Base-by-base conservation (phyloP, 2,113 vertebrate genomes). In the Spermophilus dauricus region DNA sequence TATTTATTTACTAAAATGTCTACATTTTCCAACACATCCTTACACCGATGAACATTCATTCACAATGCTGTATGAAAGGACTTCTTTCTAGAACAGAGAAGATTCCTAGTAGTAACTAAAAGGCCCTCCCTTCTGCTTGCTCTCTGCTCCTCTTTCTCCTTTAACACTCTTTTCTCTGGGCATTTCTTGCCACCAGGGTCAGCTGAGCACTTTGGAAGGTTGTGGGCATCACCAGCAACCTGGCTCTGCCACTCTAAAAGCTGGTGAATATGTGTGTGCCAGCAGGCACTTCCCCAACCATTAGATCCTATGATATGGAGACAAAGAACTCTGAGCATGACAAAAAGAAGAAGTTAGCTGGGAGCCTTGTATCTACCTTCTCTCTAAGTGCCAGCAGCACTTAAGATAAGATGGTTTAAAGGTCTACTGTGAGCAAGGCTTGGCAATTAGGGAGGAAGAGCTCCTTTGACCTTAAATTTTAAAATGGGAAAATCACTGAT, bases 1-100 rank as follows among this genome's bases (percentile, higher is more conserved):
- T 37, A 85, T 37, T 70, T 26, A 83, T 32, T 85, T 30, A 78
- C 75, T 76, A 89, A 93, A 80, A 88, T 88, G 39, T 17, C 77
- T 6, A 30, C 30, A 85, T 73, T 58, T 96, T 69, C 51, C 13
- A 88, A 85, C 3, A 78, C 8, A 80, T 75, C 45, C 51, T 24
- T 13, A 86, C 48, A 87, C 1, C 75, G 70, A 84, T 85, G 39
- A 94, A 81, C 51, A 94, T n/a, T 89, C 77, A 94, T 42, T 87
- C n/a, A 92, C 39, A 72, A 93, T 56, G n/a, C 17, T 24, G 86
- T 26, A 83, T 18, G 70, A 77, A 70, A 87, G 32, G 7, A 28
- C 51, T 94, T n/a, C 58, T 95, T 92, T 82, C 76, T 87, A 95
- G 92, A 81, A n/a, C 53, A 88, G 26, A 97, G 34, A 67, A 61